Conservation (phyloP, 2,113 vertebrate genomes). For the Rana temporaria region DNA sequence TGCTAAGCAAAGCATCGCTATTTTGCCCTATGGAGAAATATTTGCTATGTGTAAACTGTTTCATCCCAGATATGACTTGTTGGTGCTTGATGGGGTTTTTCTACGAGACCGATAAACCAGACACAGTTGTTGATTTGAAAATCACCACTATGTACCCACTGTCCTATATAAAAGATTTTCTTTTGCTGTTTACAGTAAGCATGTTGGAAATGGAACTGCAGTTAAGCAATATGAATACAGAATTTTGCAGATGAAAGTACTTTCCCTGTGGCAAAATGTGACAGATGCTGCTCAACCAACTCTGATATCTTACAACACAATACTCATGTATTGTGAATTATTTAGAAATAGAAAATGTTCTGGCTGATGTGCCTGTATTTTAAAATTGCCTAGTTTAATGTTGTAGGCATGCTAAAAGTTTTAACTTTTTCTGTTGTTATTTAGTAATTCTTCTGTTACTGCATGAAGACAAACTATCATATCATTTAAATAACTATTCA, state of each 20-base stretch:
- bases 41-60: no score
- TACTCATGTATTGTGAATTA: slow-evolving; percentile 45
- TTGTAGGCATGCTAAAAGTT: slow-evolving; percentile 5
- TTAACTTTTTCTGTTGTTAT: background rate
- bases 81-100: no score
- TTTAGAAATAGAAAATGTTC: slow-evolving; percentile 39
- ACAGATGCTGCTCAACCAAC: slow-evolving; percentile 42
- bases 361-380: slow-evolving; percentile 18
- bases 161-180: background rate
- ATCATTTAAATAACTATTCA: no score
- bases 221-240: slow-evolving; percentile 38
- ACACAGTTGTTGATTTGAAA: no score
- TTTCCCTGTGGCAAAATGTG: slow-evolving; percentile 49
- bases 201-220: slow-evolving; percentile 11
- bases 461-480: background rate
- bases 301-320: slow-evolving; percentile 46
- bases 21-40: no score
- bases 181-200: slow-evolving; percentile 8
- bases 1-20: no score
- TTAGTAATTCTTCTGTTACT: slow-evolving; percentile 5
- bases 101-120: no score
- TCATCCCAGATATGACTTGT: no score
- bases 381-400: background rate
- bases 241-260: slow-evolving; percentile 39
- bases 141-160: no score